A percentile compares a stretch with the other conserved stretches of the same genome.
Evolutionary conservation across 2,113 vertebrate species (phyloP).

Genomic region (Dicaeum eximium): DNA sequence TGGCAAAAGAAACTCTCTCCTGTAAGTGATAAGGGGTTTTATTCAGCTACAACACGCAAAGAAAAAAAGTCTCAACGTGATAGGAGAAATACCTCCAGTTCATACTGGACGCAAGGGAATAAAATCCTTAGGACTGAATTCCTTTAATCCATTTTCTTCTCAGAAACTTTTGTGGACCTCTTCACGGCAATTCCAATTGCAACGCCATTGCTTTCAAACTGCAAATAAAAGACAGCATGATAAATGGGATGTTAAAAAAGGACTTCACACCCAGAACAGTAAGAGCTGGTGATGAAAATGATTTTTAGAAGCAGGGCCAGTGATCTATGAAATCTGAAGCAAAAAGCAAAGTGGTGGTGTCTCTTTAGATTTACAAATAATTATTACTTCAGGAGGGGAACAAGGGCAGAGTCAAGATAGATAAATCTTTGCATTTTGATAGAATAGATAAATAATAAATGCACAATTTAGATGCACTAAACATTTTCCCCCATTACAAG

Average conservation of each 20-base stretch:
- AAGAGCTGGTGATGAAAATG: background rate
- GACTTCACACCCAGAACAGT: background rate
- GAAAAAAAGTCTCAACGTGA: background rate
- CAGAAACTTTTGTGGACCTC: constrained; percentile 54
- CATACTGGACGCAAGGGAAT: background rate
- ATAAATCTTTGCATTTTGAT: background rate
- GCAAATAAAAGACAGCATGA: background rate
- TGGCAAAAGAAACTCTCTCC: background rate
- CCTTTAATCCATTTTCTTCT: constrained; percentile 83
- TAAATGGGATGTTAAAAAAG: background rate
- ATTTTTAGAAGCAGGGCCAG: background rate
- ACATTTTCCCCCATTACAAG: background rate
- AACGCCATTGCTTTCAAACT: constrained; percentile 64
- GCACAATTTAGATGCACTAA: background rate
- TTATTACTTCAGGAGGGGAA: background rate
- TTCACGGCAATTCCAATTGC: constrained; percentile 55
- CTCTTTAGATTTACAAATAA: background rate
- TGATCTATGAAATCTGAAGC: background rate
- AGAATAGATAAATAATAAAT: background rate
- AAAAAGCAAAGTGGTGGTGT: background rate
- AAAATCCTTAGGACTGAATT: background rate
- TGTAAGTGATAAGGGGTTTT: background rate
- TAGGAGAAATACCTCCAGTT: constrained; percentile 32
- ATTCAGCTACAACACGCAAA: constrained; percentile 39
- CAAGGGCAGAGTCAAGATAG: background rate